Conservation (phyloP, 2,113 vertebrate species). For the Plecturocebus donacophilus region DNA sequence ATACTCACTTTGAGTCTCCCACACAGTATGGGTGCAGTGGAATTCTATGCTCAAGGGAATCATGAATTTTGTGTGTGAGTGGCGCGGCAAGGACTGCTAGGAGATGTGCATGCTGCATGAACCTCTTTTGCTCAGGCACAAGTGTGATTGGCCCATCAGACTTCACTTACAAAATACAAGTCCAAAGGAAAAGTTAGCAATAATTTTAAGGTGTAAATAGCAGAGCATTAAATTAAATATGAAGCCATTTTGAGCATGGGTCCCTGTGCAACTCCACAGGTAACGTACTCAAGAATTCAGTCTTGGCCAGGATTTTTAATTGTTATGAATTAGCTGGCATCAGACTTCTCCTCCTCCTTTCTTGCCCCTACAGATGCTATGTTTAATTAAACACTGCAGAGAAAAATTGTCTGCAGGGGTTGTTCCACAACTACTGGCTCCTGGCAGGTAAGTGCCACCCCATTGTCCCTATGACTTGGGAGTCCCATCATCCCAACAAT, state of each 20-base stretch:
- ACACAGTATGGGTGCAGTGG: background rate
- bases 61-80: background rate
- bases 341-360: background rate
- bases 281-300: background rate
- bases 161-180: background rate
- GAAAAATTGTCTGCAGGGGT: background rate
- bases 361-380: background rate
- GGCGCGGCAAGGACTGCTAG: background rate
- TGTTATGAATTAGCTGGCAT: background rate
- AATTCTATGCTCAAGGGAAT: background rate
- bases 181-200: background rate
- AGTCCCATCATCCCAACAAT: background rate
- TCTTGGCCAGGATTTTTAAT: background rate
- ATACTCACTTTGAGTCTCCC: background rate
- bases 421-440: background rate
- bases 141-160: background rate
- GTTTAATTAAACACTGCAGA: background rate
- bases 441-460: background rate
- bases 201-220: background rate
- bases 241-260: background rate
- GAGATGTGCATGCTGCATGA: background rate
- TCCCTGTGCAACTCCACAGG: background rate
- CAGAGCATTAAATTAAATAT: background rate
- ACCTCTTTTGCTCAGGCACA: background rate
- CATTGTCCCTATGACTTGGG: background rate